A percentile compares a stretch with the other conserved stretches of the same genome.
Evolutionary conservation across 2,797 vertebrate species (phyloP).

Genomic region (Sarcophilus harrisii): DNA sequence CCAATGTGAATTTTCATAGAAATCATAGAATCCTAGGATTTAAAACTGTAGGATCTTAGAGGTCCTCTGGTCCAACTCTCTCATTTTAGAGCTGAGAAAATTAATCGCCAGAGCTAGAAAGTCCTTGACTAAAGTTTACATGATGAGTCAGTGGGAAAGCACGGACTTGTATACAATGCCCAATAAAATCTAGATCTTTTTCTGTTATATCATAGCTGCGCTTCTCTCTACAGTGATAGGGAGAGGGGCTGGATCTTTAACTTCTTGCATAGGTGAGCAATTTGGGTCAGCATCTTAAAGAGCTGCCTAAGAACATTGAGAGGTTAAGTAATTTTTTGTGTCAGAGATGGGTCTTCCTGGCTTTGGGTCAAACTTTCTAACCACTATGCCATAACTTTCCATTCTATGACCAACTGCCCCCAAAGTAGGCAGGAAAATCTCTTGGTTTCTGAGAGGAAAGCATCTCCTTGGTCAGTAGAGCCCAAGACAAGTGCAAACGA

Average conservation of each 20-base stretch:
- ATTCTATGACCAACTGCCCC: background rate
- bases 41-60: background rate
- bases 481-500: background rate
- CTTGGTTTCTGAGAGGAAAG: background rate
- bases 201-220: background rate
- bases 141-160: background rate
- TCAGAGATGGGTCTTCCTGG: background rate
- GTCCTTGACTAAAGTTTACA: background rate
- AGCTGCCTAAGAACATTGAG: background rate
- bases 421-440: background rate
- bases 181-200: background rate
- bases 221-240: background rate
- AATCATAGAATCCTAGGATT: background rate
- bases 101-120: background rate
- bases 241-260: background rate
- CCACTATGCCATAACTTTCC: background rate
- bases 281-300: background rate
- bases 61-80: background rate
- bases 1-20: background rate
- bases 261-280: background rate
- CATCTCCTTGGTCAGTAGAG: background rate
- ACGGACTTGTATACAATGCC: background rate
- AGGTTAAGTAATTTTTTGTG: background rate
- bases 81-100: background rate
- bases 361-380: background rate